Conservation (phyloP, 1,140 invertebrate genomes). For the Drosophila aff. region DNA sequence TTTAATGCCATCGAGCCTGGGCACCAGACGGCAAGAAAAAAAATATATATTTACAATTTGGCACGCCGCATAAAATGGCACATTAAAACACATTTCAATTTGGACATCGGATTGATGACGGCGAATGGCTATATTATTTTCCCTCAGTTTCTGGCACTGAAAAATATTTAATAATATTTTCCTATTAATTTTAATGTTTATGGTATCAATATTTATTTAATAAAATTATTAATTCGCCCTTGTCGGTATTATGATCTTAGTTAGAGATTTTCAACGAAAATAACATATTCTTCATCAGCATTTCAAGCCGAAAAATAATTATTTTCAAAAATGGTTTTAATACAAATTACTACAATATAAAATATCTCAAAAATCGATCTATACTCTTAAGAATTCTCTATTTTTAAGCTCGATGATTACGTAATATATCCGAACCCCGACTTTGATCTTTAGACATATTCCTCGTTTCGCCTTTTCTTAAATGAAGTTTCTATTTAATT, state of each 20-base stretch:
- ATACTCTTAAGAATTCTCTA: neutral
- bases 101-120: slow-evolving; percentile 52
- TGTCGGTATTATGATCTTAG: too few species aligned
- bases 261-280: neutral
- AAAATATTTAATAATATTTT: neutral
- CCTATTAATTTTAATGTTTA: too few species aligned
- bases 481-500: slow-evolving; percentile 7
- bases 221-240: neutral
- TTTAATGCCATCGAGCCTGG: slow-evolving; percentile 48
- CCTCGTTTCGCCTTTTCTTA: neutral
- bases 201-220: neutral
- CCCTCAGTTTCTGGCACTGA: slow-evolving; percentile 32
- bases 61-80: slow-evolving; percentile 59
- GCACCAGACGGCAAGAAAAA: neutral
- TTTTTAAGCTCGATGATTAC: neutral
- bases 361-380: too few species aligned
- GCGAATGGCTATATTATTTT: slow-evolving; percentile 63
- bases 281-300: too few species aligned
- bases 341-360: too few species aligned
- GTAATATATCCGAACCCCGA: neutral
- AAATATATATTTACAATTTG: slow-evolving; percentile 48
- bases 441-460: neutral
- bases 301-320: too few species aligned
- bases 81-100: slow-evolving; percentile 80
- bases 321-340: too few species aligned